Evolutionary conservation across 2,888 invertebrate genomes (phyloP).

Genomic region (Trachelus troglodyta): DNA sequence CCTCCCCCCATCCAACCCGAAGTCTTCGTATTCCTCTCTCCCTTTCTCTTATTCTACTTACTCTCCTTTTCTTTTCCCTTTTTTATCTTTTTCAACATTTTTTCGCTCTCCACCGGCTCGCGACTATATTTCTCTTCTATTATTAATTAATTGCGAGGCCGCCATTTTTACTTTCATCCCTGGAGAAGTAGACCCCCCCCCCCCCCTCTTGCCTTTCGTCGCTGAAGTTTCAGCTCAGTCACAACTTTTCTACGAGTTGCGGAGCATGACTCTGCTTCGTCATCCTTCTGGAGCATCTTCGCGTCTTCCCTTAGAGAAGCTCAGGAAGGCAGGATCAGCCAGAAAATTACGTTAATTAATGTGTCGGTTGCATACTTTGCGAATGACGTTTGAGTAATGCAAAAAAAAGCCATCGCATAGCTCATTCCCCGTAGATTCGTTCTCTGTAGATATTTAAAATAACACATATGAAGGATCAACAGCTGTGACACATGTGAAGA

Average conservation of each 20-base stretch:
- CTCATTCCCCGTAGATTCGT: too few relatives aligned
- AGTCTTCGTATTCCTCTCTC: constrained; percentile 7
- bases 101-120: constrained; percentile 36
- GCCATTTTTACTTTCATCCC: constrained; percentile 51
- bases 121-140: constrained; percentile 49
- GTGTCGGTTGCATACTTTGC: background rate
- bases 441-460: too few relatives aligned
- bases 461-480: too few relatives aligned
- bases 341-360: too few relatives aligned
- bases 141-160: constrained; percentile 63
- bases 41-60: constrained; percentile 22
- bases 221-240: constrained; percentile 23
- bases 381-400: background rate
- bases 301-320: background rate
- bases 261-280: too few relatives aligned
- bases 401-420: background rate
- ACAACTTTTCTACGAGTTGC: too few relatives aligned
- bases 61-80: constrained; percentile 6
- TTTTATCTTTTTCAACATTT: constrained; percentile 15
- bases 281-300: too few relatives aligned
- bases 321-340: too few relatives aligned
- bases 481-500: too few relatives aligned
- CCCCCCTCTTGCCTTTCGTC: constrained; percentile 3
- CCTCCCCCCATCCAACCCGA: constrained; percentile 35
- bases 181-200: background rate